These are phyloP conservation scores for Drosophila simulans DNA, from an alignment of 1,140 invertebrate species.

Conservation along the genomic window DNA sequence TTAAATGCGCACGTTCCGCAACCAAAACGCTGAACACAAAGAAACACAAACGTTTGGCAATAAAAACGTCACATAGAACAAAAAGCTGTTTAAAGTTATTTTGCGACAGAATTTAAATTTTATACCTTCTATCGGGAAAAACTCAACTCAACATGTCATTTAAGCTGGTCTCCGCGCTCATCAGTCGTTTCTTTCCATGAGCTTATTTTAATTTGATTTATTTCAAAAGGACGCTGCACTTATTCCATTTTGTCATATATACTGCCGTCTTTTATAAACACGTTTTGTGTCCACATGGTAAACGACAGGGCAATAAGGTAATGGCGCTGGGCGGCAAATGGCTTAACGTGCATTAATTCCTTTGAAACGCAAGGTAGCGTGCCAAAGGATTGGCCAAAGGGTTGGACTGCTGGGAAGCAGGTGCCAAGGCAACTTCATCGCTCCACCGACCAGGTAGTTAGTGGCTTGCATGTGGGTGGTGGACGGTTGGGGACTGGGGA, in stretches of 20 bases:
- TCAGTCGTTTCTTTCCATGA: no score
- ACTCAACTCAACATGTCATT: no score
- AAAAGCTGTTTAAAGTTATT: not conserved
- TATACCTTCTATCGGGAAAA: no score
- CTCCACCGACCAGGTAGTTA: conserved; percentile 8
- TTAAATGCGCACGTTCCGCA: conserved; percentile 56
- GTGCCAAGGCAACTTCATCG: conserved; percentile 36
- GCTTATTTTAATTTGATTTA: no score
- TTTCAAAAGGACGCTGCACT: no score
- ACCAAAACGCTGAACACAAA: conserved; percentile 35
- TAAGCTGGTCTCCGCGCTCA: no score
- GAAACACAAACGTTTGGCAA: not conserved
- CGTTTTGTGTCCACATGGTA: conserved; percentile 1
- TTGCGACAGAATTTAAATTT: not conserved
- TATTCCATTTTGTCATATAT: no score
- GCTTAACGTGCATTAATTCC: conserved; percentile 57
- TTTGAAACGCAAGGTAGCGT: conserved; percentile 57
- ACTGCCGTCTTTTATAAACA: no score
- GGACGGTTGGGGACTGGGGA: not conserved
- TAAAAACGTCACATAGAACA: not conserved
- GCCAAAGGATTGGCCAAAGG: conserved; percentile 32
- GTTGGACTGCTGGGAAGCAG: conserved; percentile 3
- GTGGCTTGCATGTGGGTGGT: conserved; percentile 15
- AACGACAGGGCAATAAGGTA: conserved; percentile 27
- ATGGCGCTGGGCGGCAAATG: conserved; percentile 34